Base-by-base conservation (phyloP, 2,888 invertebrate genomes). In the Vanessa cardui region DNA sequence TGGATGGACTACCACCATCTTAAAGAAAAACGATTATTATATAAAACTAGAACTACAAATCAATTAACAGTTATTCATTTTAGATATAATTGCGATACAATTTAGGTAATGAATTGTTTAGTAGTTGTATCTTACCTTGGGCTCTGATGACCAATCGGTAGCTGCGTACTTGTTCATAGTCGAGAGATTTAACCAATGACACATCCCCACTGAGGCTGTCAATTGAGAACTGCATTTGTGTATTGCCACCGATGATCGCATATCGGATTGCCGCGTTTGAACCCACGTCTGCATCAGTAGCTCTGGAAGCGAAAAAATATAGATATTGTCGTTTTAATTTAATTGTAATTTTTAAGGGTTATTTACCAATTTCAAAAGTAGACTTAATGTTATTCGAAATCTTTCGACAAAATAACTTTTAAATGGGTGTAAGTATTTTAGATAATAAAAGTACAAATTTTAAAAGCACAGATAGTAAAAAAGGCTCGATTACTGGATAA, bases 221-320 rank as follows among this genome's bases (percentile, higher is more conserved):
- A 47, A 99, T 98, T 1, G 97, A 96, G 85, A 99, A 99, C 80
- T 98, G 97, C 76, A 97, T 96, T 83, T 97, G 97, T 0, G 96
- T 96, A 89, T 99, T 99, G 31, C 99, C 98, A 9, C 99, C 98
- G 75, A 99, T 98, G 76, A 99, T 98, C 16, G 97, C 97, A 89
- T 98, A 99, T 59, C 98, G 94, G 66, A 99, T 96, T 0, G 97
- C 97, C 2, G 98, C 98, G 88, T 99, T 99, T 44, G 96, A 94
- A 0, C 98, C 99, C 62, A 96, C 95, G 87, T 99, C 99, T 0
- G 96, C 96, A 86, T 99, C 99, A 0, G 95, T 95, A 0, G 99
- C 99, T 78, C 96, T 95, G 18, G 4, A 1, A 6, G 15, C 12
- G 18, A 39, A 20, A 15, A 58, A 9, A 44, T 58, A 9, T 8